Percentiles rank a stretch among this genome's conserved stretches.
These are phyloP conservation scores for Euclidia mi DNA, from an alignment of 2,888 invertebrate genomes.

Conservation along the genomic window DNA sequence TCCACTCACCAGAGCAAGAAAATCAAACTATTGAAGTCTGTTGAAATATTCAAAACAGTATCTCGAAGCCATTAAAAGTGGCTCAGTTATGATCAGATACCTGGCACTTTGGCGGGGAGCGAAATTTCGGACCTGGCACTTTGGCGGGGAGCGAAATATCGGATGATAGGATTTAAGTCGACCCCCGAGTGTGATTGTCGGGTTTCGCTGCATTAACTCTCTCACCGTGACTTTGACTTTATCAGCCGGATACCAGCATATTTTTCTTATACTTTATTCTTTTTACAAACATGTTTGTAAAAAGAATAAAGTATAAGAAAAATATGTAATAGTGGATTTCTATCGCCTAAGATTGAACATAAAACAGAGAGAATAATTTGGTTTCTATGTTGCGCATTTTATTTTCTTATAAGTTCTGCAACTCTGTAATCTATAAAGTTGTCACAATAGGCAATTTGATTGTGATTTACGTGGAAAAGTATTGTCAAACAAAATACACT, in stretches of 20 bases:
- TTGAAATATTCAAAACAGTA: slow-evolving; percentile 22
- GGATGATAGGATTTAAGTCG: slow-evolving; percentile 59
- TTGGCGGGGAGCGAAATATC: slow-evolving; percentile 63
- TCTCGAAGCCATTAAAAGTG: slow-evolving; percentile 36
- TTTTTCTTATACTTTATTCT: slow-evolving; percentile 41
- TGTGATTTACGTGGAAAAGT: too few species aligned
- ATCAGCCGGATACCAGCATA: slow-evolving; percentile 41
- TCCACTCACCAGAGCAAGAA: background rate
- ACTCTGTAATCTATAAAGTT: too few species aligned
- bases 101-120: too few species aligned
- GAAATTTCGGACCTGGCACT: slow-evolving; percentile 45
- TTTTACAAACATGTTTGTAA: slow-evolving; percentile 27
- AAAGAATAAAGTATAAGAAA: too few species aligned
- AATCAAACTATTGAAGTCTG: background rate
- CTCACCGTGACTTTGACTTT: slow-evolving; percentile 65
- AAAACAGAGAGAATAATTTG: slow-evolving; percentile 18
- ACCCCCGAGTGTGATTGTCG: slow-evolving; percentile 72
- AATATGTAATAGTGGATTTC: too few species aligned
- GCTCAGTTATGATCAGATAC: slow-evolving; percentile 41
- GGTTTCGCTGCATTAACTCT: slow-evolving; percentile 77
- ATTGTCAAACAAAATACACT: too few species aligned
- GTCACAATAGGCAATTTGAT: too few species aligned
- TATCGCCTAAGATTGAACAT: slow-evolving; percentile 21
- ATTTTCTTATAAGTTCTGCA: too few species aligned
- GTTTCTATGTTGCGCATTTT: too few species aligned